These are phyloP conservation scores for Sebastes jordani DNA, from an alignment of 2,797 vertebrate genomes.

Conservation along the genomic window DNA sequence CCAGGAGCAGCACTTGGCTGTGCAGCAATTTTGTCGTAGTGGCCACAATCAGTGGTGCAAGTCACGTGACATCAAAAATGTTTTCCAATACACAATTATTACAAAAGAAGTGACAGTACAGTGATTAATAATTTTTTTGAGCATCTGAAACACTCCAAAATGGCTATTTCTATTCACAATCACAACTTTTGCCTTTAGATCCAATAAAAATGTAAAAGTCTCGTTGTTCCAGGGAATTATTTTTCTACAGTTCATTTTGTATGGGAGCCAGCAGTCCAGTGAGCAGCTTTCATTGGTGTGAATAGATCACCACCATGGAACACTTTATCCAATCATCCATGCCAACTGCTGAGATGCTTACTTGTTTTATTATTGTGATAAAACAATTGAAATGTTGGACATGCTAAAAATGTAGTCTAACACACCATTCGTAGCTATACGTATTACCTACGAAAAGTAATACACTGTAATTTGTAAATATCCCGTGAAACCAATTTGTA, in stretches of 20 bases:
- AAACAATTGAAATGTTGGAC: neutral
- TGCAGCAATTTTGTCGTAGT: neutral
- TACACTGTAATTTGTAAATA: neutral
- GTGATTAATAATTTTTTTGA: neutral
- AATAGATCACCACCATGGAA: no score
- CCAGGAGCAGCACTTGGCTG: neutral
- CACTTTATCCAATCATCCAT: no score
- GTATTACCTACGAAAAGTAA: neutral
- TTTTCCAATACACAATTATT: neutral
- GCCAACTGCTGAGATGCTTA: neutral
- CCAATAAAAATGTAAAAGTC: no score
- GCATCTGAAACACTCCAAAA: neutral
- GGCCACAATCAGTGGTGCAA: neutral
- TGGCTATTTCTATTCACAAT: neutral
- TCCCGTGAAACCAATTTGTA: neutral
- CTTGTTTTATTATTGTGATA: neutral
- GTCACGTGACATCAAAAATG: neutral
- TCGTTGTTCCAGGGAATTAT: no score
- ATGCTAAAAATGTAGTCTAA: neutral
- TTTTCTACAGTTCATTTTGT: no score
- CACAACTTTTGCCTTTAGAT: no score
- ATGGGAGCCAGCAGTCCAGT: accelerated
- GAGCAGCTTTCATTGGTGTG: neutral
- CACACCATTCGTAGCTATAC: neutral
- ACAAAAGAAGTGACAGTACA: neutral